Conservation (phyloP, 2,113 vertebrate species). For the Menura novaehollandiae region DNA sequence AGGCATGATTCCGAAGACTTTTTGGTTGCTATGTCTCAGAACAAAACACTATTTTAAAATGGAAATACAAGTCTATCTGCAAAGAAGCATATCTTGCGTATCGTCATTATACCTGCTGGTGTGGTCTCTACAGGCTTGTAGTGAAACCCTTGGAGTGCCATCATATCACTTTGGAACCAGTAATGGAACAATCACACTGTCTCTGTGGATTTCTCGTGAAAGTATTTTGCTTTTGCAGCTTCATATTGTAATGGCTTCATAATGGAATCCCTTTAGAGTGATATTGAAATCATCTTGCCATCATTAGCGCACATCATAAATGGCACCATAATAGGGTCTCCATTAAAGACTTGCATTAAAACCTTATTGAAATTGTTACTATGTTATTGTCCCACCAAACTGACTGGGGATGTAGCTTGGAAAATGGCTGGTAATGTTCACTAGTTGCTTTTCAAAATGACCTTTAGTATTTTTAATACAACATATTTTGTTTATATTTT, state of each 20-base stretch:
- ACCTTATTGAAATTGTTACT: background rate
- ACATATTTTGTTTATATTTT: background rate
- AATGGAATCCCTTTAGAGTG: slow-evolving; percentile 42
- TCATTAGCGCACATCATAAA: background rate
- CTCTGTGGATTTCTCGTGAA: slow-evolving; percentile 9
- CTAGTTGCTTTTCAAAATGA: background rate
- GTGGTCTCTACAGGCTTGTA: background rate
- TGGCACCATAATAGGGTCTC: background rate
- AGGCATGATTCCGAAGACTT: background rate
- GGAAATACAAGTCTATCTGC: background rate
- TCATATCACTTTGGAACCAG: background rate
- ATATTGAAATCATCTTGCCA: slow-evolving; percentile 29
- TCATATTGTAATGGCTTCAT: slow-evolving; percentile 46
- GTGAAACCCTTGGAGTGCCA: slow-evolving; percentile 22
- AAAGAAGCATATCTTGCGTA: background rate
- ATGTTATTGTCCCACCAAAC: background rate
- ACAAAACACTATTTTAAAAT: background rate
- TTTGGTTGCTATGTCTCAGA: background rate
- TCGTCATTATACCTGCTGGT: background rate
- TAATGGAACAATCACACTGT: slow-evolving; percentile 16
- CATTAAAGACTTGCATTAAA: slow-evolving; percentile 36
- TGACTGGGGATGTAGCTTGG: background rate
- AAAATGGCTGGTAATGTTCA: background rate
- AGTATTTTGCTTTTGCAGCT: slow-evolving; percentile 25
- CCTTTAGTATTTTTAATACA: background rate